Base-by-base conservation (phyloP, 2,797 vertebrate species). In the Enteromius mattozi region DNA sequence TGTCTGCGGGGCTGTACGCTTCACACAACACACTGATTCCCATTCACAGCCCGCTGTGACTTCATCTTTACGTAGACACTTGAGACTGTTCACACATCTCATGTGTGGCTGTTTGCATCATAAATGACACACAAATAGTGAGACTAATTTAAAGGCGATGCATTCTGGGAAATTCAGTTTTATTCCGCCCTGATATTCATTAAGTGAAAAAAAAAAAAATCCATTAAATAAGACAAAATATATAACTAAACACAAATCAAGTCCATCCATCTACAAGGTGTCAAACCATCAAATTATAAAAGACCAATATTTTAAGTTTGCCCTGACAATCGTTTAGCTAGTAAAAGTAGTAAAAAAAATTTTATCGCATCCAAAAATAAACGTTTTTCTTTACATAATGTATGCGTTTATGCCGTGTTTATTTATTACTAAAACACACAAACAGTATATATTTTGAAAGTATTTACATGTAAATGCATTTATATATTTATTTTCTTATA, bases 1-100 rank as follows among this genome's bases (percentile, higher is more conserved):
- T 8, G 24, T 17, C 69, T 45, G 37, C 12, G 3, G 21, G 56
- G 74, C 80, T 37, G 42, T 42, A 47, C 12, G 7, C 24, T 17
- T 82, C 80, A 65, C 2, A 9, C 33, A 24, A 33, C 80, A n/a
- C 51, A n/a, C 37, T 21, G 35, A 81, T 81, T 33, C 27, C 13
- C 13, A 40, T n/a, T 81, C 24, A 21, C 17, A 40, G 2, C 59
- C 17, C 2, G 17, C 77, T 78, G 66, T 24, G 49, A 70, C 66
- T 42, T 56, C 17, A n/a, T 7, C 35, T 70, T 70, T 59, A 81
- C 33, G 37, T 12, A 81, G 42, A 35, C 16, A 68, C 45, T 51
- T 8, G 7, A 56, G 9, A n/a, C 12, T 30, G n/a, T 21, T 70
- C n/a, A 56, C 2, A 27, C 2, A 10, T 19, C 24, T 72, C 70